These are phyloP conservation scores for Ascidia mentula DNA, from an alignment of 23 tunicate genomes.

Conservation along the genomic window DNA sequence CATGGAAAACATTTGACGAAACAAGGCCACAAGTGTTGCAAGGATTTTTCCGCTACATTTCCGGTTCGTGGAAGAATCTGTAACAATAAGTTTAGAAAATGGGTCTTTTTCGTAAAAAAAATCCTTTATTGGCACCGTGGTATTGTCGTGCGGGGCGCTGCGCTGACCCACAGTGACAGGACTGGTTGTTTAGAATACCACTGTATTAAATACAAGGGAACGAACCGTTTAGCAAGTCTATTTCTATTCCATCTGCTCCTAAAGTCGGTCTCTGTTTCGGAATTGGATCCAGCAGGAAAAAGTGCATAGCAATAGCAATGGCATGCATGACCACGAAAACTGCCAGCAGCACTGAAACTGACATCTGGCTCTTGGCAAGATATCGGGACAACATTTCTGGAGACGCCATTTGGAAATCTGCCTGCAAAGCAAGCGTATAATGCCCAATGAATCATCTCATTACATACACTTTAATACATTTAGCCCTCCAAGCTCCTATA, in stretches of 20 bases:
- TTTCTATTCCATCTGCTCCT: not conserved
- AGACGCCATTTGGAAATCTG: not conserved
- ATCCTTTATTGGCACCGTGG: not conserved
- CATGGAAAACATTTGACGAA: slow-evolving; percentile 3
- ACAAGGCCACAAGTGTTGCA: not conserved
- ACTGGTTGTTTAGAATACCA: not conserved
- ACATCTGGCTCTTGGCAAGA: not conserved
- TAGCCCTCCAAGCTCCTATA: too few species aligned
- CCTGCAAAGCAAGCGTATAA: too few species aligned
- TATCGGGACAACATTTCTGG: slow-evolving; percentile 6
- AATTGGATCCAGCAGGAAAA: slow-evolving; percentile 4
- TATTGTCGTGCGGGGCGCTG: too few species aligned
- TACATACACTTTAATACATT: too few species aligned
- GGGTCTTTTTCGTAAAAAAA: not conserved
- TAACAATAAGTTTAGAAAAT: too few species aligned
- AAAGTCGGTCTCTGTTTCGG: not conserved
- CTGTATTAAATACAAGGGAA: not conserved
- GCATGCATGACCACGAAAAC: slow-evolving; percentile 2
- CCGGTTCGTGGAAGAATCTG: too few species aligned
- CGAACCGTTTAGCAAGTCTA: not conserved
- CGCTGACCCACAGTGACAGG: not conserved
- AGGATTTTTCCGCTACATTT: too few species aligned
- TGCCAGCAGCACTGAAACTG: not conserved
- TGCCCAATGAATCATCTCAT: too few species aligned
- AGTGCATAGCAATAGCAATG: slow-evolving; percentile 1